phyloP scores from a whole-genome alignment of 2,888 invertebrate species.

The Polyommatus iphigenia region DNA sequence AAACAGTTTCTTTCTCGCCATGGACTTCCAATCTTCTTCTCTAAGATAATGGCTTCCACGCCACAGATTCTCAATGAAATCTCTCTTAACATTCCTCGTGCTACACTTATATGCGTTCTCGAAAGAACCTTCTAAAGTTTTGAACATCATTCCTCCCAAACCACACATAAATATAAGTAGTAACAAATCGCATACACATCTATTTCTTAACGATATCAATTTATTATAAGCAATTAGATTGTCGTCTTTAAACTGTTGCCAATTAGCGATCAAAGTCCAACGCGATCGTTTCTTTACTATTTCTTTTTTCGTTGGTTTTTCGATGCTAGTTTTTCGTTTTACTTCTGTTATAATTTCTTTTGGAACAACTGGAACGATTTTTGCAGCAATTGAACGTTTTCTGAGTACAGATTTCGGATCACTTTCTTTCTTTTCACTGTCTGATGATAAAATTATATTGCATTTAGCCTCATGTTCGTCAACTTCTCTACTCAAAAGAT shows the following conservation, averaged over 20 bases:
- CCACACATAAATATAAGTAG: constrained; percentile 87
- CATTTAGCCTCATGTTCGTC: constrained; percentile 54
- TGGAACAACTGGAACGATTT: constrained; percentile 46
- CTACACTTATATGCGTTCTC: constrained; percentile 94
- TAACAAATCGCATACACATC: constrained; percentile 85
- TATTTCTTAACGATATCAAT: constrained; percentile 81
- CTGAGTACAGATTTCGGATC: constrained; percentile 53
- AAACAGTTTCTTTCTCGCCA: constrained; percentile 88
- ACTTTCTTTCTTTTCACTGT: constrained; percentile 43
- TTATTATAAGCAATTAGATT: constrained; percentile 78
- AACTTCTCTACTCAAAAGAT: constrained; percentile 66
- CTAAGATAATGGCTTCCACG: constrained; percentile 88
- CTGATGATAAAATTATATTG: constrained; percentile 53
- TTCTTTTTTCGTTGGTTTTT: constrained; percentile 42
- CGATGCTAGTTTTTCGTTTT: constrained; percentile 45
- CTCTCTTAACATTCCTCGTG: constrained; percentile 91
- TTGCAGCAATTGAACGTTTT: constrained; percentile 56
- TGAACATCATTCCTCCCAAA: constrained; percentile 89
- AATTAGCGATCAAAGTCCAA: constrained; percentile 72
- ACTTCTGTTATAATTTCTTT: constrained; percentile 39
- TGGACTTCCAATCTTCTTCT: constrained; percentile 94
- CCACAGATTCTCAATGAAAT: constrained; percentile 92
- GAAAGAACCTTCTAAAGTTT: constrained; percentile 90
- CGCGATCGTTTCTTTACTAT: constrained; percentile 53
- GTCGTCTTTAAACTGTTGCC: constrained; percentile 80